Base-by-base conservation (phyloP, 2,797 vertebrate genomes). In the Oreochromis grahami region DNA sequence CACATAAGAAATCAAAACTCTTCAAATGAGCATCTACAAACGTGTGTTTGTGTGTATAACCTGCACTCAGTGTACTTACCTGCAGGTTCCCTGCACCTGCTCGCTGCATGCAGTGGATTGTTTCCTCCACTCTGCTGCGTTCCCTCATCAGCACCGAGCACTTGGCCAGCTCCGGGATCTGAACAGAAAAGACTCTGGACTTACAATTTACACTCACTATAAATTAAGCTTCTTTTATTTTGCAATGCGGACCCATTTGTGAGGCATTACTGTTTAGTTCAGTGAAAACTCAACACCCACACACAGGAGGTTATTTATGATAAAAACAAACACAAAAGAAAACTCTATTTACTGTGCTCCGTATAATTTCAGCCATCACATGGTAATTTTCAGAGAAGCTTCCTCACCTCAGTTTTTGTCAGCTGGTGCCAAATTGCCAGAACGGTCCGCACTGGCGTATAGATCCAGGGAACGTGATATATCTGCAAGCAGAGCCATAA, bases 131-230 rank as follows among this genome's bases (percentile, higher is more conserved):
- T 1, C 87, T 92, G 81, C 94, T 85, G 7, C 96, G 95, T 78
- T 95, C 95, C 86, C 80, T 96, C 88, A 98, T 97, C 79, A 94
- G 92, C 56, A 98, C 97, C 0, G 97, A 97, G 36, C 90, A 87
- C 79, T 96, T 97, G 86, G 88, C 81, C 92, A 98, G 86, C 86
- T 96, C 95, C 3, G 95, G 95, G 82, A 98, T 94, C 97, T 98
- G 92, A 21, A 50, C 8, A 86, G 19, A 68, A 65, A 65, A 68
- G 1, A 63, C 8, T 52, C 68, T 4, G 43, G 5, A 63, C 6
- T 70, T 32, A 76, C 2, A 26, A 45, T 7, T 4, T 13, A 79
- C n/a, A 9, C n/a, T 78, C 7, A 60, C 3, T 74, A 50, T 63
- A 48, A 32, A 48, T 74, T 11, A 50, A 32, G 6, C 68, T 65